A percentile compares a stretch with the other conserved stretches of the same genome.
These are phyloP conservation scores for Ophioninae sp. DNA, from an alignment of 2,888 invertebrate species.

Conservation along the genomic window DNA sequence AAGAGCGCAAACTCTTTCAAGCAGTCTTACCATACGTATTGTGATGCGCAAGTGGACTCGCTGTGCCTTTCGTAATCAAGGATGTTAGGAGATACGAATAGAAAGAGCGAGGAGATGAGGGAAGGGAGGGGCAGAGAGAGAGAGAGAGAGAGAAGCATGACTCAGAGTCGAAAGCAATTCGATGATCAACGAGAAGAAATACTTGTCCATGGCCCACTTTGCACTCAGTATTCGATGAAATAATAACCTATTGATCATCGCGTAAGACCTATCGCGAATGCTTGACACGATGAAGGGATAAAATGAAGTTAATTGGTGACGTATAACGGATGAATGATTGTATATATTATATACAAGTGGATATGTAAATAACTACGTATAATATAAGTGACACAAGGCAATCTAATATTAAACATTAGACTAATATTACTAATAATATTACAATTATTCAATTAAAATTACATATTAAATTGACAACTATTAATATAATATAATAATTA, in stretches of 20 bases:
- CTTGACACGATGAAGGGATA: neutral
- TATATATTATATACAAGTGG: neutral
- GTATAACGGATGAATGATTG: neutral
- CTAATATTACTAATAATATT: too few species aligned
- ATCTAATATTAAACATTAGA: too few species aligned
- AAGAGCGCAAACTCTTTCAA: slow-evolving; percentile 34
- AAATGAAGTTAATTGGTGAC: neutral
- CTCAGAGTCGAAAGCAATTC: slow-evolving; percentile 29
- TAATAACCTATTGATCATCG: neutral
- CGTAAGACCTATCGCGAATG: neutral
- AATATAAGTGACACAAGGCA: too few species aligned
- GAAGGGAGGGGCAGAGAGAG: slow-evolving; percentile 50
- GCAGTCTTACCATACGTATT: slow-evolving; percentile 14
- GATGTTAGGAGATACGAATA: slow-evolving; percentile 56
- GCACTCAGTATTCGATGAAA: slow-evolving; percentile 11
- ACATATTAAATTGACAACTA: too few species aligned
- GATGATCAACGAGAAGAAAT: slow-evolving; percentile 28
- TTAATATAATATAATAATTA: too few species aligned
- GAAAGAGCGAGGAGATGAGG: slow-evolving; percentile 48
- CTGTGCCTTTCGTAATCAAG: slow-evolving; percentile 43
- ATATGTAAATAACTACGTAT: too few species aligned
- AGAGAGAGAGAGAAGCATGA: slow-evolving; percentile 48
- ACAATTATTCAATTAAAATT: too few species aligned
- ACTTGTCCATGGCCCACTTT: slow-evolving; percentile 14
- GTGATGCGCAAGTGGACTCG: slow-evolving; percentile 29